Evolutionary conservation across 2,888 invertebrate species (phyloP).

Genomic region (Daptonema setosum): DNA sequence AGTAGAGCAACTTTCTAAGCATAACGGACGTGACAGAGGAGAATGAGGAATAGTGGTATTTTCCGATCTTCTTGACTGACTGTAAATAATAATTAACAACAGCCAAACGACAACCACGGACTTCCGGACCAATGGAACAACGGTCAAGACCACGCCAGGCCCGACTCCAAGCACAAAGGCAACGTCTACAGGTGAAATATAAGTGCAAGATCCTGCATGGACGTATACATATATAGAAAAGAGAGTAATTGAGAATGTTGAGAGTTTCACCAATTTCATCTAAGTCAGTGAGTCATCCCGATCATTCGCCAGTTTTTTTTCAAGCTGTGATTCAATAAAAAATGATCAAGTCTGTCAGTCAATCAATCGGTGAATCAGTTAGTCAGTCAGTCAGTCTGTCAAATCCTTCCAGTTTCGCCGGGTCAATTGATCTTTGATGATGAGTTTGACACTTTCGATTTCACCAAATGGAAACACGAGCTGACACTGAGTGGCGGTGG

Average conservation of each 20-base stretch:
- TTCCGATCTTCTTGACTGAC: too few relatives aligned
- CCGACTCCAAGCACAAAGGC: not conserved
- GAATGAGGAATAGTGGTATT: too few relatives aligned
- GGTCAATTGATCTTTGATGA: slow-evolving; percentile 37
- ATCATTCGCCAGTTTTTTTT: not conserved
- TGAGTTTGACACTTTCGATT: slow-evolving; percentile 40
- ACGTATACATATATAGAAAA: too few relatives aligned
- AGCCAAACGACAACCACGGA: not conserved
- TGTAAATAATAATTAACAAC: not conserved
- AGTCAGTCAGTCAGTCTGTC: not conserved
- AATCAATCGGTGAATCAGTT: too few relatives aligned
- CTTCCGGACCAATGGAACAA: not conserved
- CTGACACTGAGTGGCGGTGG: slow-evolving; percentile 43
- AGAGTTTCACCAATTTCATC: too few relatives aligned
- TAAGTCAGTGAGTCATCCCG: too few relatives aligned
- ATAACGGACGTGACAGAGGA: too few relatives aligned
- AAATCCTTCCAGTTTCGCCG: not conserved
- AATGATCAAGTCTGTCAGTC: too few relatives aligned
- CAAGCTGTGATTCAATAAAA: not conserved
- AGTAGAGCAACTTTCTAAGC: too few relatives aligned
- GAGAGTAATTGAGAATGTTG: too few relatives aligned
- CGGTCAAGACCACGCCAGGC: not conserved
- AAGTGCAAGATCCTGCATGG: too few relatives aligned
- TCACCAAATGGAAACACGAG: slow-evolving; percentile 44
- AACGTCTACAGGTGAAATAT: too few relatives aligned